Percentiles rank a stretch among this genome's conserved stretches.
Evolutionary conservation across 2,113 vertebrate species (phyloP).

Genomic region (Urocitellus parryii): DNA sequence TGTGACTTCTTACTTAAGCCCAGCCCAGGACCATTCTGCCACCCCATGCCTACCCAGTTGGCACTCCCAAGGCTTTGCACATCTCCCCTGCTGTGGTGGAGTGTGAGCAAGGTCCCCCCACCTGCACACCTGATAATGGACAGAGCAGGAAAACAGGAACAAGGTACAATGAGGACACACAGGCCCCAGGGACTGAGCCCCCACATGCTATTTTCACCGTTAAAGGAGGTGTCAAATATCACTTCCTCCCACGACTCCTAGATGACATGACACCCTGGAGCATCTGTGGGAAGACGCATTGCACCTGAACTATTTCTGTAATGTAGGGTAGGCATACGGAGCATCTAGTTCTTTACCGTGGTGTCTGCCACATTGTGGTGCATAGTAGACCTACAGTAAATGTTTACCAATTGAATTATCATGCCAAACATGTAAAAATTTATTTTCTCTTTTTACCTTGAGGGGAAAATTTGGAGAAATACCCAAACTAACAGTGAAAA

Average conservation of each 20-base stretch:
- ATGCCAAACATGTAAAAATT: slow-evolving; percentile 34
- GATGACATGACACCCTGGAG: background rate
- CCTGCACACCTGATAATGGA: background rate
- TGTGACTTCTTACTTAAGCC: background rate
- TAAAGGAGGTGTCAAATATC: background rate
- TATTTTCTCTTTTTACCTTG: background rate
- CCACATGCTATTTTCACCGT: background rate
- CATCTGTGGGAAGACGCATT: background rate
- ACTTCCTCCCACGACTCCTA: background rate
- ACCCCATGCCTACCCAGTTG: too few species aligned
- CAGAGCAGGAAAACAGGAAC: background rate
- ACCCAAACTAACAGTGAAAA: background rate
- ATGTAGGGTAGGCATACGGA: background rate
- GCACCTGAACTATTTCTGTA: background rate
- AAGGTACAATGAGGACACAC: background rate
- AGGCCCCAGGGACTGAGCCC: background rate
- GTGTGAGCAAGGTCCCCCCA: background rate
- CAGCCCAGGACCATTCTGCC: background rate
- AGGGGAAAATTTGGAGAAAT: background rate
- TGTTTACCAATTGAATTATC: background rate
- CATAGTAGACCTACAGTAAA: background rate
- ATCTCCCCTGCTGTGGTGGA: background rate
- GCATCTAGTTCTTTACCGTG: background rate
- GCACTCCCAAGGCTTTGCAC: background rate
- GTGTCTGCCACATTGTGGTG: background rate